phyloP scores from a whole-genome alignment of 2,113 vertebrate genomes.

The Electrona antarctica region DNA sequence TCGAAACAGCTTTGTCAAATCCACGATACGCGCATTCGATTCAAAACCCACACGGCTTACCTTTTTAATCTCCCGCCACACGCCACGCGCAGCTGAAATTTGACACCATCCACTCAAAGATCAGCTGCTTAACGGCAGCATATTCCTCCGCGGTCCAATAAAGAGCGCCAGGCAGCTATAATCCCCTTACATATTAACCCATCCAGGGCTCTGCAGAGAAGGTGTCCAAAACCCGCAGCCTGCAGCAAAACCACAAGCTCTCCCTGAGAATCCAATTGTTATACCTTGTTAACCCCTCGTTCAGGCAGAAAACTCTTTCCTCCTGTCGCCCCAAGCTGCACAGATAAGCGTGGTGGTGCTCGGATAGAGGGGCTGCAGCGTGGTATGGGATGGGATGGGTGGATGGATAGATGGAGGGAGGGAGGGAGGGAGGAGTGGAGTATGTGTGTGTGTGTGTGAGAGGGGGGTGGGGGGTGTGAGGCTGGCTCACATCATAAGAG shows the following conservation, averaged over 20 bases:
- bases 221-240: slow-evolving; percentile 36
- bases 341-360: no score
- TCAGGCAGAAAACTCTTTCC: slow-evolving; percentile 13
- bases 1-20: not conserved
- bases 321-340: not conserved
- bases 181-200: not conserved
- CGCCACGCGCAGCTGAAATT: not conserved
- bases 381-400: no score
- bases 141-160: slow-evolving; percentile 21
- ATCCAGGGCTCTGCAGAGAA: slow-evolving; percentile 23
- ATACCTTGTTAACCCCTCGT: slow-evolving; percentile 51
- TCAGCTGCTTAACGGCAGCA: not conserved
- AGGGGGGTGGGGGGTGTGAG: slow-evolving; percentile 27
- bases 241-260: slow-evolving; percentile 8
- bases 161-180: not conserved
- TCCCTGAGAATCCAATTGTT: slow-evolving; percentile 38
- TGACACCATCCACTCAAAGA: not conserved
- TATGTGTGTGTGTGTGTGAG: slow-evolving; percentile 1
- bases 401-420: no score
- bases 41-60: slow-evolving; percentile 33
- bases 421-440: not conserved
- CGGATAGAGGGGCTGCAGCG: no score
- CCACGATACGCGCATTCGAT: not conserved
- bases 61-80: slow-evolving; percentile 41
- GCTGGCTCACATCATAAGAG: slow-evolving; percentile 52